phyloP scores from a whole-genome alignment of 2,797 vertebrate species.

The Leuciscus waleckii region DNA sequence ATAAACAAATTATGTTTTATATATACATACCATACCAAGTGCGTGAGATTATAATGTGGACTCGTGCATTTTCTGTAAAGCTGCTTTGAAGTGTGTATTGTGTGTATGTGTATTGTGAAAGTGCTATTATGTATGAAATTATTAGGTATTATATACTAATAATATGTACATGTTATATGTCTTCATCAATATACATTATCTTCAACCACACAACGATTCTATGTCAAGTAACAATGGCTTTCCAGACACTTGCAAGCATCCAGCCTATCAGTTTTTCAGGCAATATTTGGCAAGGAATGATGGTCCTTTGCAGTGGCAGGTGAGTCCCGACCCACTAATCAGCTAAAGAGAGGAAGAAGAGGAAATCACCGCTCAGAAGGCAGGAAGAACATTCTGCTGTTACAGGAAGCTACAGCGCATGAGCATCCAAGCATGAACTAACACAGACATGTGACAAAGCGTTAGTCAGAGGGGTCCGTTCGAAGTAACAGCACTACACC shows the following conservation, averaged over 20 bases:
- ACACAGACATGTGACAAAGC: conserved; percentile 18
- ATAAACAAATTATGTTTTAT: background rate
- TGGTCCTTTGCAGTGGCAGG: conserved; percentile 14
- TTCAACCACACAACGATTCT: background rate
- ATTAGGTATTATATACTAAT: no score
- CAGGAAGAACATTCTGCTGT: conserved; percentile 26
- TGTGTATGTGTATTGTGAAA: no score
- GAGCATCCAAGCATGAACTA: background rate
- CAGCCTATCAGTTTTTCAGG: background rate
- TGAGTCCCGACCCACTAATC: background rate
- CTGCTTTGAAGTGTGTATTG: no score
- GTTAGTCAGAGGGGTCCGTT: conserved; percentile 24
- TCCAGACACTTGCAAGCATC: background rate
- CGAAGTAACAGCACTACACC: background rate
- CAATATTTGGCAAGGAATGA: background rate
- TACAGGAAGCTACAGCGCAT: conserved; percentile 31
- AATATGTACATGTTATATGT: no score
- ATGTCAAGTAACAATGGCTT: background rate
- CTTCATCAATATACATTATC: background rate
- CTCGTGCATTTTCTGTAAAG: no score
- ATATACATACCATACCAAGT: no score
- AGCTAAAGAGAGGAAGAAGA: conserved; percentile 9
- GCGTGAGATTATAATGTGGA: no score
- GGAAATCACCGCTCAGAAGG: conserved; percentile 11
- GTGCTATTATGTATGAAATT: no score